Evolutionary conservation across 2,797 vertebrate genomes (phyloP).

Genomic region (Danio tinwini): DNA sequence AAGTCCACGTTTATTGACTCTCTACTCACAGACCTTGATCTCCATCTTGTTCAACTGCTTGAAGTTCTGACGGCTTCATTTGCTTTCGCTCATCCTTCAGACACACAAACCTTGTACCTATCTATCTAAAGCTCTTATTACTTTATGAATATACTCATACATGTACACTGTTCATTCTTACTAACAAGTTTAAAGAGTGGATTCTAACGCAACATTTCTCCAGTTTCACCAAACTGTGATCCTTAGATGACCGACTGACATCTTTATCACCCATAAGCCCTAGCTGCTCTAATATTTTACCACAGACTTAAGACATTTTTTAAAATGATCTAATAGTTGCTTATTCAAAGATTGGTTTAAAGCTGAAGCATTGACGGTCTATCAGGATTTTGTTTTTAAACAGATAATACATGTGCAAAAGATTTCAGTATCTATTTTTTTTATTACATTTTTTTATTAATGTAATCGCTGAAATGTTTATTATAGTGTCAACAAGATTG

Average conservation of each 20-base stretch:
- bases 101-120: constrained; percentile 33
- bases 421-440: constrained; percentile 5
- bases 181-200: background rate
- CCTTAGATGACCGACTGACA: background rate
- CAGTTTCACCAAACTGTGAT: background rate
- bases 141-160: background rate
- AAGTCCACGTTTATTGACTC: constrained; percentile 54
- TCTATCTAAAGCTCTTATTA: constrained; percentile 31
- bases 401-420: constrained; percentile 3
- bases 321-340: constrained; percentile 3
- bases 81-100: constrained; percentile 40
- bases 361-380: constrained; percentile 12
- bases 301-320: background rate
- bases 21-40: constrained; percentile 62
- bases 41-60: constrained; percentile 64
- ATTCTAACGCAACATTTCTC: background rate
- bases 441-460: background rate
- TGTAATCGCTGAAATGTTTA: background rate
- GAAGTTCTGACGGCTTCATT: constrained; percentile 54
- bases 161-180: background rate
- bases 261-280: background rate
- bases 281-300: background rate
- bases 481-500: background rate
- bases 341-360: background rate
- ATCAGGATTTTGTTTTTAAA: constrained; percentile 10